Evolutionary conservation across 2,113 vertebrate genomes (phyloP).

Genomic region (Muntiacus muntjak): DNA sequence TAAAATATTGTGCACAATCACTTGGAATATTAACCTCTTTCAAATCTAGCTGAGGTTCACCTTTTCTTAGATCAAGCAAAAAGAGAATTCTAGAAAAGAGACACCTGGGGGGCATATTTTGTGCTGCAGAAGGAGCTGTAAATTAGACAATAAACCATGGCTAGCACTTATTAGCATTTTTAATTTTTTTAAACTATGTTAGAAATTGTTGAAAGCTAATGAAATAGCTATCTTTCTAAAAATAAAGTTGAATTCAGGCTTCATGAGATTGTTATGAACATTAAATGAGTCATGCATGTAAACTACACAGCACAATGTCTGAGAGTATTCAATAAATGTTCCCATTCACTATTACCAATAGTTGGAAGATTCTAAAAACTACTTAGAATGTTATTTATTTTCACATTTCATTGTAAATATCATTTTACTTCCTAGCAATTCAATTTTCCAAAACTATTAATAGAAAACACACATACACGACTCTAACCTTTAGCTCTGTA

Average conservation of each 20-base stretch:
- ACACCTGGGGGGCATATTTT: neutral
- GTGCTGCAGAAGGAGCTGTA: neutral
- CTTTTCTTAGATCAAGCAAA: neutral
- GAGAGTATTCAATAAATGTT: neutral
- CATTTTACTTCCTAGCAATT: conserved; percentile 14
- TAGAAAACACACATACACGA: neutral
- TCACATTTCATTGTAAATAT: conserved; percentile 24
- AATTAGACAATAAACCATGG: neutral
- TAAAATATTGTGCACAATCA: neutral
- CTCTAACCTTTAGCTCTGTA: conserved; percentile 87
- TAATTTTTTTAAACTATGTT: conserved; percentile 25
- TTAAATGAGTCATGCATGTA: neutral
- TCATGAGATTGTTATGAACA: neutral
- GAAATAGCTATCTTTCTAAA: conserved; percentile 18
- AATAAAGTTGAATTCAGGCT: conserved; percentile 22
- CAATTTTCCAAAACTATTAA: conserved; percentile 11
- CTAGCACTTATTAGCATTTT: neutral
- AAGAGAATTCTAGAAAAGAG: neutral
- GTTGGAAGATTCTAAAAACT: neutral
- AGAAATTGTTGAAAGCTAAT: conserved; percentile 24
- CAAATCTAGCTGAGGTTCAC: neutral
- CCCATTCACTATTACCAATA: conserved; percentile 8
- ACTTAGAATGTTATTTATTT: conserved; percentile 24
- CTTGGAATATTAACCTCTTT: neutral
- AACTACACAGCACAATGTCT: neutral